Percentiles rank a stretch among this genome's conserved stretches.
Evolutionary conservation across 1,140 invertebrate genomes (phyloP).

Genomic region (Drosophila tristis): DNA sequence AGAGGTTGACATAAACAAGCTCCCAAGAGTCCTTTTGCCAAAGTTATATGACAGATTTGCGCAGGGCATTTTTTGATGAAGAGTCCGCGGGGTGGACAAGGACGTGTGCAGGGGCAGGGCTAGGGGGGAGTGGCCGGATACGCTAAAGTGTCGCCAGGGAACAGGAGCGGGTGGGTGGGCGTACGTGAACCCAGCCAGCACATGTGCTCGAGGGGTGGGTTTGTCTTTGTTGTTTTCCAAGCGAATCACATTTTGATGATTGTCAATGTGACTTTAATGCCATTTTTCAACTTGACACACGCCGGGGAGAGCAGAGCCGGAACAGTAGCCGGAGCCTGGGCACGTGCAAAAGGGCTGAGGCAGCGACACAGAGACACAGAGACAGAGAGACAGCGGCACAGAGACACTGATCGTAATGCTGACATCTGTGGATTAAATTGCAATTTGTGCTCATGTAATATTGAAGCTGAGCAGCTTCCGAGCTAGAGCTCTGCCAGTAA

Average conservation of each 20-base stretch:
- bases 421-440: constrained; percentile 85
- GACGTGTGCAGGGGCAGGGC: not conserved
- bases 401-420: constrained; percentile 79
- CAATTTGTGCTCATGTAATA: constrained; percentile 84
- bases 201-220: constrained; percentile 49
- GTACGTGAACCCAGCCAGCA: constrained; percentile 39
- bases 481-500: constrained; percentile 20
- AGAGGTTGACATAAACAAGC: constrained; percentile 83
- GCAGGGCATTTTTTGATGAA: constrained; percentile 74
- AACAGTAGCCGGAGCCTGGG: constrained; percentile 4
- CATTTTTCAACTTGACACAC: constrained; percentile 81
- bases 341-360: constrained; percentile 71
- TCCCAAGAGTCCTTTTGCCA: constrained; percentile 82
- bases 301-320: constrained; percentile 2
- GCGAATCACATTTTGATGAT: constrained; percentile 83
- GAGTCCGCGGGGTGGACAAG: constrained; percentile 18
- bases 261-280: constrained; percentile 84
- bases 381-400: constrained; percentile 22
- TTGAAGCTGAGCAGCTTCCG: constrained; percentile 50
- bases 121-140: constrained; percentile 27
- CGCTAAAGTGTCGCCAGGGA: constrained; percentile 78
- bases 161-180: constrained; percentile 22
- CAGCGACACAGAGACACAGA: not conserved
- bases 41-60: constrained; percentile 83
- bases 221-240: constrained; percentile 66